Conservation (phyloP, 2,888 invertebrate genomes). For the Alsophila aescularia region DNA sequence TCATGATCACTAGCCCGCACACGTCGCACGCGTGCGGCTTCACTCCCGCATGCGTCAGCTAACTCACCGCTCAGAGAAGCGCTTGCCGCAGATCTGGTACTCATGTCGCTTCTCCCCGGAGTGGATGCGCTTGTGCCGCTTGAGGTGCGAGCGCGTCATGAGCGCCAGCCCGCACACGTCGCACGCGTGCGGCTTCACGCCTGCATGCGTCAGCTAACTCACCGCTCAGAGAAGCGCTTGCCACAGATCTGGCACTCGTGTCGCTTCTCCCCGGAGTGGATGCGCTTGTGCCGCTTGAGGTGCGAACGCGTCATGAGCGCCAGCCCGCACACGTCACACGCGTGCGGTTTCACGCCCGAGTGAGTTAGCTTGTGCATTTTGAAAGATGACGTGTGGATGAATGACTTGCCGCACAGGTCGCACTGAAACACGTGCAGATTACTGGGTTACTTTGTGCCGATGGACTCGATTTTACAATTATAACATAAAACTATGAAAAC, state of each 20-base stretch:
- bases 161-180: slow-evolving; percentile 86
- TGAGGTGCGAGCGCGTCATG: slow-evolving; percentile 87
- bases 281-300: slow-evolving; percentile 87
- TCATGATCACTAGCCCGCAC: slow-evolving; percentile 86
- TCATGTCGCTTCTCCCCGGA: slow-evolving; percentile 86
- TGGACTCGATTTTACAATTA: no score
- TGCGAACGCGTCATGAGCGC: slow-evolving; percentile 87
- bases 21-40: no score
- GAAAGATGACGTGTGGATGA: slow-evolving; percentile 88
- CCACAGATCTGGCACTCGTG: slow-evolving; percentile 84
- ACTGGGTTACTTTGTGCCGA: no score
- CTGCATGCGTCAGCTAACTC: slow-evolving; percentile 79
- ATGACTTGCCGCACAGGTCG: slow-evolving; percentile 86
- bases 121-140: slow-evolving; percentile 87
- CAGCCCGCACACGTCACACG: slow-evolving; percentile 85
- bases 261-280: slow-evolving; percentile 86
- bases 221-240: slow-evolving; percentile 85
- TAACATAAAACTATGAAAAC: no score
- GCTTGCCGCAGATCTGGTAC: slow-evolving; percentile 83
- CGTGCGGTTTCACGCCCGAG: slow-evolving; percentile 85
- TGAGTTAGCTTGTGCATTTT: slow-evolving; percentile 88
- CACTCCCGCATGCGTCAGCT: no score
- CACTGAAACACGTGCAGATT: slow-evolving; percentile 78
- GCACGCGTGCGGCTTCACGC: slow-evolving; percentile 86
- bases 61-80: slow-evolving; percentile 84